Conservation (phyloP, 2,888 invertebrate species). For the Hyposoter dolosus region DNA sequence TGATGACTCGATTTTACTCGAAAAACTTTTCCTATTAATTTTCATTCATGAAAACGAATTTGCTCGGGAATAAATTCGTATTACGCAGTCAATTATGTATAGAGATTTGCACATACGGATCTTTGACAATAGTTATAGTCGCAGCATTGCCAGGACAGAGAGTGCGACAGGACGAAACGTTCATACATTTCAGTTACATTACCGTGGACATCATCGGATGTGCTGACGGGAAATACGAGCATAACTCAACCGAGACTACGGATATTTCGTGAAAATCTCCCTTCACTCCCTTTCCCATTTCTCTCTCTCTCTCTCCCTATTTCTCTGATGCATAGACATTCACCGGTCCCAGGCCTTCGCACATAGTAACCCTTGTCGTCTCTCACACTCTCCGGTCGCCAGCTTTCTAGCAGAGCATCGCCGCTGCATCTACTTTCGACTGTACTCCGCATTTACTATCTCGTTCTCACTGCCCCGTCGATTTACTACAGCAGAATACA, state of each 20-base stretch:
- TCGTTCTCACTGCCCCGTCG: conserved; percentile 46
- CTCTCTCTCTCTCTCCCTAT: conserved; percentile 52
- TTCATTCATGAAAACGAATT: neutral
- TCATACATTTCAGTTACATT: conserved; percentile 84
- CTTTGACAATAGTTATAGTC: conserved; percentile 34
- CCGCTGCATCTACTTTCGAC: conserved; percentile 43
- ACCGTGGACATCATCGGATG: conserved; percentile 84
- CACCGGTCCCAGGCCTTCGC: conserved; percentile 13
- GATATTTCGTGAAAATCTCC: conserved; percentile 81
- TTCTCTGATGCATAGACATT: conserved; percentile 35
- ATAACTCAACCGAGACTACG: conserved; percentile 82
- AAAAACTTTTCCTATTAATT: neutral
- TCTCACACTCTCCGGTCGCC: conserved; percentile 49
- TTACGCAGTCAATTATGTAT: neutral
- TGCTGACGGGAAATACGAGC: conserved; percentile 84
- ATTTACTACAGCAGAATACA: conserved; percentile 42
- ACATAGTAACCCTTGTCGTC: conserved; percentile 42
- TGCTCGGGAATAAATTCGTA: neutral
- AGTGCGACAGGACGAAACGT: conserved; percentile 78
- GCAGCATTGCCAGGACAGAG: conserved; percentile 58
- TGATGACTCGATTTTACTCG: neutral
- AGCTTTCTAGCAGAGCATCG: conserved; percentile 63
- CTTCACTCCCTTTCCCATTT: conserved; percentile 60
- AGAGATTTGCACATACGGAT: neutral
- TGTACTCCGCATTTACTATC: conserved; percentile 31